Base-by-base conservation (phyloP, 1,140 invertebrate species). In the Diachasmimorpha longicaudata region DNA sequence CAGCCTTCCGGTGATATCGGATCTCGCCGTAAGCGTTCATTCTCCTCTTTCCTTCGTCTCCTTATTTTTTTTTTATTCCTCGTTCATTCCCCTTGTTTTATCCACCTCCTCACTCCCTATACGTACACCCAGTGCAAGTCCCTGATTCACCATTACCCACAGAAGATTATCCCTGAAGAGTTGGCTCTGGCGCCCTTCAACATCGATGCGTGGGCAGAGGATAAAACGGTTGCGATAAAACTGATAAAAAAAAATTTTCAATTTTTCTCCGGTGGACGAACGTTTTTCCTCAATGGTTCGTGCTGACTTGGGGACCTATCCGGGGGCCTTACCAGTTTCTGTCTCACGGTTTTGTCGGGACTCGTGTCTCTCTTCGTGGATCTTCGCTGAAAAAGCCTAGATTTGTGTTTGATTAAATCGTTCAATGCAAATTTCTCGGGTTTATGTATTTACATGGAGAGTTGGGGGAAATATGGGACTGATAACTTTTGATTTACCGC, bases 1-100 rank as follows among this genome's bases (percentile, higher is more conserved):
- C 81, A 81, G 81, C 81, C 79, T 81, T 80, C 81, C 82, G 83
- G 83, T 85, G 84, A 82, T 86, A 86, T 87, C 85, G 83, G 84
- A 86, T 86, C 83, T 84, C 78, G 79, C 80, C 82, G 77, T 52
- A 69, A 80, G 76, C 78, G 79, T 84, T 82, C 79, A 79, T 81
- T 82, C 77, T 77, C 76, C 82, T 82, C 83, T 81, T 79, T 84
- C 77, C 73, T 79, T 80, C 78, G 81, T 81, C 79, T 78, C 81
- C 72, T 69, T 63, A 69, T 66, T 72, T 75, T 63, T n/a, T 70
- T 63, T 67, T 42, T 55, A 36, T 69, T 68, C 52, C 39, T 72
- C 39, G 37, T 39, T 25, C 16, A 31, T 14, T 44, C n/a, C 48
- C 11, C 39, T 52, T 68, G 21, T 68, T 68, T 44, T n/a, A 36